Evolutionary conservation across 2,888 invertebrate genomes (phyloP).

Genomic region (Lomographa bimaculata): DNA sequence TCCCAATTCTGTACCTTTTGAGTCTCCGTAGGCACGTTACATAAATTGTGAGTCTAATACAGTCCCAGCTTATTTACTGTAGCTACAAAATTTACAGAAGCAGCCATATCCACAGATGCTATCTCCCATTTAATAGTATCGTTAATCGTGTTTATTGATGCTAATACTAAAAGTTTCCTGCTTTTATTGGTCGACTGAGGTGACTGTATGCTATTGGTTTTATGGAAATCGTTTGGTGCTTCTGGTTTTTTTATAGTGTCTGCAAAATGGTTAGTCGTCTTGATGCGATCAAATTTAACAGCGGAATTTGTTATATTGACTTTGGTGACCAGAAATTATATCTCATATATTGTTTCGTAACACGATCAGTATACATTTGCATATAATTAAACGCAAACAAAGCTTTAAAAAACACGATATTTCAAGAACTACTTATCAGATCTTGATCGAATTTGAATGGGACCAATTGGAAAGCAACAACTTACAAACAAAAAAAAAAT

Average conservation of each 20-base stretch:
- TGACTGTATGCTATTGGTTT: slow-evolving; percentile 24
- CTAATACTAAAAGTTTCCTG: slow-evolving; percentile 35
- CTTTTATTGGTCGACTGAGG: slow-evolving; percentile 10
- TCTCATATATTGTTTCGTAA: not conserved
- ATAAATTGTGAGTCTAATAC: slow-evolving; percentile 38
- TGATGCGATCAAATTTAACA: not conserved
- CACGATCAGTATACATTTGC: slow-evolving; percentile 14
- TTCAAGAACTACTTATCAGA: too few relatives aligned
- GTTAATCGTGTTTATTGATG: slow-evolving; percentile 49
- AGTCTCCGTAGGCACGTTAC: slow-evolving; percentile 33
- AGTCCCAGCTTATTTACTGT: slow-evolving; percentile 6
- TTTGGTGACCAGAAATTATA: too few relatives aligned
- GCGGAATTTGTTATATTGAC: not conserved
- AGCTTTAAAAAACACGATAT: too few relatives aligned
- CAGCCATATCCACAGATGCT: not conserved
- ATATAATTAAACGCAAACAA: slow-evolving; percentile 21
- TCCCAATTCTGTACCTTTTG: slow-evolving; percentile 33
- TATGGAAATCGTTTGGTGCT: slow-evolving; percentile 14
- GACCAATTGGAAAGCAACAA: too few relatives aligned
- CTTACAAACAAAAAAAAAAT: too few relatives aligned
- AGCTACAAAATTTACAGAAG: slow-evolving; percentile 7
- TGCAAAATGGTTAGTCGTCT: slow-evolving; percentile 2
- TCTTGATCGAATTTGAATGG: too few relatives aligned
- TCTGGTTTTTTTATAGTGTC: slow-evolving; percentile 6
- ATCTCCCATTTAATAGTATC: slow-evolving; percentile 43